phyloP scores from a whole-genome alignment of 2,113 vertebrate genomes.

The Miniopterus natalensis region DNA sequence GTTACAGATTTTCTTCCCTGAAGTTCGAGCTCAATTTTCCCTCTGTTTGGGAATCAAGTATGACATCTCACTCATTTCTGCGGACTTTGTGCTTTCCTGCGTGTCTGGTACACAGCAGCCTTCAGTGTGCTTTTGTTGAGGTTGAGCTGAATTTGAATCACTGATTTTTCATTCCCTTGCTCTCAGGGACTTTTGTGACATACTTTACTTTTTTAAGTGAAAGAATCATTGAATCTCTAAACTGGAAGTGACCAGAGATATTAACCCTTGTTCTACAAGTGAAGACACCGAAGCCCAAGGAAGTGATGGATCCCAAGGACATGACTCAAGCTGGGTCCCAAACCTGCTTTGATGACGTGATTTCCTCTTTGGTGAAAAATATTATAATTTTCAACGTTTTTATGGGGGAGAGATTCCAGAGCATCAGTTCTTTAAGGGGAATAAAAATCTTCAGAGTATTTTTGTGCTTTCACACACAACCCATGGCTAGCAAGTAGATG shows the following conservation, averaged over 20 bases:
- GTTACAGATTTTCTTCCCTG: background rate
- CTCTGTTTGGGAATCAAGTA: background rate
- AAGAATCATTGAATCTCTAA: constrained; percentile 36
- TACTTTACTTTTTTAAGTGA: background rate
- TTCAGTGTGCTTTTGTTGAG: background rate
- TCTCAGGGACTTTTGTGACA: background rate
- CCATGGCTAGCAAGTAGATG: background rate
- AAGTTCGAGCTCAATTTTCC: background rate
- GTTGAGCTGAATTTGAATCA: constrained; percentile 24
- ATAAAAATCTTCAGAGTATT: background rate
- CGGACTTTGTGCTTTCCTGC: background rate
- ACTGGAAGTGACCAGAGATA: background rate
- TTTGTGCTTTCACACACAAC: background rate
- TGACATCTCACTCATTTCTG: background rate
- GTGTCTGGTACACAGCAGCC: background rate
- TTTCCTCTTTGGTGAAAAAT: constrained; percentile 15
- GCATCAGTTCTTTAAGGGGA: background rate
- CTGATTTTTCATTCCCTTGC: background rate
- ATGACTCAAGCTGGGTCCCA: background rate
- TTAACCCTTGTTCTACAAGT: background rate
- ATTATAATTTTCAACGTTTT: background rate
- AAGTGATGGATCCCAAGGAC: background rate
- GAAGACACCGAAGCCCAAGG: background rate
- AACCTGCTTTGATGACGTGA: background rate
- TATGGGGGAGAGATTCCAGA: background rate